These are phyloP conservation scores for Herpetotheres cachinnans DNA, from an alignment of 2,113 vertebrate species.

Conservation along the genomic window DNA sequence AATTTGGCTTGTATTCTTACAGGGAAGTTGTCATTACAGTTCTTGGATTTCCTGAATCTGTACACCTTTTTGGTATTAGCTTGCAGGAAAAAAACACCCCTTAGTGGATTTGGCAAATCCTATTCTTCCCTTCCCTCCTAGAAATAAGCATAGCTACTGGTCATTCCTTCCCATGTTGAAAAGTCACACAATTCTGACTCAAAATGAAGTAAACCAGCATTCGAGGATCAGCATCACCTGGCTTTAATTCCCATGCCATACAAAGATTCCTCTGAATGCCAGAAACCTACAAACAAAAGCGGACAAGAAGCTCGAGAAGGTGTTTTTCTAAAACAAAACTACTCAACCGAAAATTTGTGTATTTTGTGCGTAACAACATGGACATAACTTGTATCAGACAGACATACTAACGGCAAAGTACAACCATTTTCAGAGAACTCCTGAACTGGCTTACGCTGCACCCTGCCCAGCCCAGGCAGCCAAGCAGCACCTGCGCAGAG, in stretches of 20 bases:
- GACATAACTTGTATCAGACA: not conserved
- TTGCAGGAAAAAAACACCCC: not conserved
- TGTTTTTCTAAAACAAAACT: not conserved
- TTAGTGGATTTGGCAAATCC: not conserved
- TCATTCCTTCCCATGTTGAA: not conserved
- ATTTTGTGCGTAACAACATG: not conserved
- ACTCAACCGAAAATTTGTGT: not conserved
- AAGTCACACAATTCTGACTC: not conserved
- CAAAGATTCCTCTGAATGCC: not conserved
- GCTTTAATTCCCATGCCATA: not conserved
- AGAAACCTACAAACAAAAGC: not conserved
- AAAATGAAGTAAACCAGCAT: not conserved
- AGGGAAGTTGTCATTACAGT: not conserved
- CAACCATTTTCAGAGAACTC: not conserved
- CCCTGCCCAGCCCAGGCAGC: not conserved
- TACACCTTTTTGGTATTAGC: not conserved
- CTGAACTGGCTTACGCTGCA: fast-evolving
- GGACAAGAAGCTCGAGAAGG: not conserved
- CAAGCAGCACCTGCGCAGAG: not conserved
- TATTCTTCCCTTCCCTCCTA: not conserved
- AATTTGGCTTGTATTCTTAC: not conserved
- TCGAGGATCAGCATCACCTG: not conserved
- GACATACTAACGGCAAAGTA: not conserved
- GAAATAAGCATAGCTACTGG: not conserved
- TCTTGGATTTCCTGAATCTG: not conserved